These are phyloP conservation scores for Seriola quinqueradiata DNA, from an alignment of 2,113 vertebrate species.

Conservation along the genomic window DNA sequence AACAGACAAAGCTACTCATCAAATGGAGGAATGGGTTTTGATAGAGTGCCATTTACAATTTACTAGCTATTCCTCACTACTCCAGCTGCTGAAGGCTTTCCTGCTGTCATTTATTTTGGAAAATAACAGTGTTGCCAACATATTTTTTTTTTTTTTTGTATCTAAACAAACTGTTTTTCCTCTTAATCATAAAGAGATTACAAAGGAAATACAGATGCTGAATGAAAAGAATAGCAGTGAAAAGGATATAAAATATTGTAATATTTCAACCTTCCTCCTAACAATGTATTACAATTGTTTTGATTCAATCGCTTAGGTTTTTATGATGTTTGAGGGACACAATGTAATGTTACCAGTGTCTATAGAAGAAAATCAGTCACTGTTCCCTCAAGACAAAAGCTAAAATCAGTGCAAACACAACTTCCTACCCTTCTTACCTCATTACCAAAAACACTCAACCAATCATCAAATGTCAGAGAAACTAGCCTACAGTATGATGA, in stretches of 20 bases:
- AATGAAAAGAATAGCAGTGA: neutral
- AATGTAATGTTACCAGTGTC: neutral
- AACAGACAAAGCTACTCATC: conserved; percentile 78
- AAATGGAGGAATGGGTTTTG: conserved; percentile 72
- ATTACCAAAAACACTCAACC: neutral
- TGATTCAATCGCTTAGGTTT: neutral
- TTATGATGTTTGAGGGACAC: neutral
- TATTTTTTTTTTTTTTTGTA: neutral
- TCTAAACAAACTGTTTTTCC: conserved; percentile 8
- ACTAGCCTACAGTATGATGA: neutral
- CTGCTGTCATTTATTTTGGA: conserved; percentile 37
- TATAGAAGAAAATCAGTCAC: neutral
- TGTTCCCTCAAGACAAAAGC: neutral
- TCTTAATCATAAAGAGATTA: conserved; percentile 2
- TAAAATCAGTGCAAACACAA: neutral
- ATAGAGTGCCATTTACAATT: conserved; percentile 76
- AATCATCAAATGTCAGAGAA: conserved; percentile 13
- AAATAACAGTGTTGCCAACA: conserved; percentile 25
- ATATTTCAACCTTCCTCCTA: neutral
- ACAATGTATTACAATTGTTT: no score
- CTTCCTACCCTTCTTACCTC: neutral
- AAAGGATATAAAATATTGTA: neutral
- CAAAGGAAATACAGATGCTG: neutral
- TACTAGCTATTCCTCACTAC: conserved; percentile 40
- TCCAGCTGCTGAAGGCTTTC: conserved; percentile 40